These are phyloP conservation scores for Tyto alba DNA, from an alignment of 2,113 vertebrate species.

Conservation along the genomic window DNA sequence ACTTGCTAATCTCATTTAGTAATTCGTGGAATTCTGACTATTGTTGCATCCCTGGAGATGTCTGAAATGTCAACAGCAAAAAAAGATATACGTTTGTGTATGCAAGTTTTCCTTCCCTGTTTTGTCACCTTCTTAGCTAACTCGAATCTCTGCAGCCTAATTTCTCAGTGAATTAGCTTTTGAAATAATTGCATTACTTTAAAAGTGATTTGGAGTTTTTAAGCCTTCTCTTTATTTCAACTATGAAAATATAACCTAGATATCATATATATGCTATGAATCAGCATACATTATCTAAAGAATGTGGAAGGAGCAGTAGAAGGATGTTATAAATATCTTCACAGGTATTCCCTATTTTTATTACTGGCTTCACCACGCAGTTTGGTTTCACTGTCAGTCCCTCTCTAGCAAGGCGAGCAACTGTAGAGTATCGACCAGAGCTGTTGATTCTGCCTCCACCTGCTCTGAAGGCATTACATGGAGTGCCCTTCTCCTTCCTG, in stretches of 20 bases:
- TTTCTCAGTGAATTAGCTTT: background rate
- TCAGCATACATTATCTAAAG: background rate
- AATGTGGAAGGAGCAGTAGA: background rate
- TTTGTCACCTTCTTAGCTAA: background rate
- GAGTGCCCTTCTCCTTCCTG: background rate
- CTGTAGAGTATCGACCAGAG: background rate
- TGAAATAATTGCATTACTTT: background rate
- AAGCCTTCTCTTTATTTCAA: background rate
- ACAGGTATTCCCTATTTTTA: background rate
- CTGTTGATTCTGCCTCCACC: background rate
- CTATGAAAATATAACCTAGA: background rate
- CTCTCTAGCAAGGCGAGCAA: background rate
- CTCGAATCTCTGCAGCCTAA: background rate
- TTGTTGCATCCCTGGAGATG: background rate
- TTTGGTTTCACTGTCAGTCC: background rate
- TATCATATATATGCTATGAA: background rate
- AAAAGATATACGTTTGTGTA: background rate
- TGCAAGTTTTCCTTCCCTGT: background rate
- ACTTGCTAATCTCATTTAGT: background rate
- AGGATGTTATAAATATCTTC: background rate
- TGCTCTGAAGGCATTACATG: background rate
- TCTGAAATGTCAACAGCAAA: background rate
- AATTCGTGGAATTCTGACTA: background rate
- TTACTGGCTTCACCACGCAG: background rate
- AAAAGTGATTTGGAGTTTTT: background rate